These are phyloP conservation scores for Sebastes cheni DNA, from an alignment of 2,797 vertebrate species.

Conservation along the genomic window DNA sequence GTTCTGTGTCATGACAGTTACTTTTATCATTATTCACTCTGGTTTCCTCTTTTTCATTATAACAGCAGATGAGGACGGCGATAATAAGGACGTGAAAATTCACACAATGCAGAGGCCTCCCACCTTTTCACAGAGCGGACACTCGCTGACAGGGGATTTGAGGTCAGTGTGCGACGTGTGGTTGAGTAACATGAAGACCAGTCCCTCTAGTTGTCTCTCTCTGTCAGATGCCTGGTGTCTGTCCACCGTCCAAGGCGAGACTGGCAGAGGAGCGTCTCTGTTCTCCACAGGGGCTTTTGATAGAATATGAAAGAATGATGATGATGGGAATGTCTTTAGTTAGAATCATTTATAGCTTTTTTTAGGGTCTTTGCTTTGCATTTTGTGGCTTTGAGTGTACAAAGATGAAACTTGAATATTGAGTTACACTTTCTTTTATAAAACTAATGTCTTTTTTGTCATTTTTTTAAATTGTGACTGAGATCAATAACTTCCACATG, in stretches of 20 bases:
- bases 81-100: neutral
- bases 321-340: neutral
- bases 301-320: neutral
- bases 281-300: neutral
- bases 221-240: conserved; percentile 46
- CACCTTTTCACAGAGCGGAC: conserved; percentile 74
- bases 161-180: conserved; percentile 70
- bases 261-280: neutral
- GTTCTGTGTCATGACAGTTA: neutral
- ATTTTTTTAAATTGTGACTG: neutral
- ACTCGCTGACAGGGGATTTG: conserved; percentile 62
- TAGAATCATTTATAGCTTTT: neutral
- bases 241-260: neutral
- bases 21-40: neutral
- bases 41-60: conserved; percentile 2
- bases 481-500: neutral
- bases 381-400: neutral
- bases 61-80: neutral
- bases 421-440: neutral
- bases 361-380: neutral
- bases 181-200: conserved; percentile 76
- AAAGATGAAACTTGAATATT: neutral
- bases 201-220: conserved; percentile 75
- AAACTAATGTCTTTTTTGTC: neutral
- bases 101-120: neutral